These are phyloP conservation scores for Zapornia atra DNA, from an alignment of 2,113 vertebrate genomes.

Conservation along the genomic window DNA sequence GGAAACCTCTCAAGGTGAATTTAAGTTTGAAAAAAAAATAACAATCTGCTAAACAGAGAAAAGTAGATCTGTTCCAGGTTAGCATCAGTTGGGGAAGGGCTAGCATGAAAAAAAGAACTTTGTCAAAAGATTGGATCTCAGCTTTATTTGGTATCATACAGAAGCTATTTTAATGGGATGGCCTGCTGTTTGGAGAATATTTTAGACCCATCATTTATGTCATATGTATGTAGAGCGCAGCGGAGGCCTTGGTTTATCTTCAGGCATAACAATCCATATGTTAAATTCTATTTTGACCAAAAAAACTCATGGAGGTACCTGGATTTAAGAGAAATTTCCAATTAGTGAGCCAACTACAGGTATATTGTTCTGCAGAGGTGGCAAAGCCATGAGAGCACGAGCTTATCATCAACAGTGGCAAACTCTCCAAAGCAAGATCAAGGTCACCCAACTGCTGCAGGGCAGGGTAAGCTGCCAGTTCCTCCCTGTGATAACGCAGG, in stretches of 20 bases:
- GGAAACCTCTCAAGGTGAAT: background rate
- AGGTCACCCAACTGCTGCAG: background rate
- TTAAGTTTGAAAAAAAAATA: background rate
- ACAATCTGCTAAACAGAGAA: background rate
- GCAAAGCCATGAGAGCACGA: background rate
- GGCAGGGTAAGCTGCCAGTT: background rate
- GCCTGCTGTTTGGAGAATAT: background rate
- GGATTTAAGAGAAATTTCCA: background rate
- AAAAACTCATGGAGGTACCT: background rate
- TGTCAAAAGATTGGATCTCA: background rate
- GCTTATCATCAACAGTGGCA: accelerated
- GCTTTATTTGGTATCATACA: background rate
- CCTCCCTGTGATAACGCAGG: background rate
- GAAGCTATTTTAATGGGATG: background rate
- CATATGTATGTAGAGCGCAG: background rate
- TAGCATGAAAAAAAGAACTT: background rate
- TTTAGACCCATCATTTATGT: background rate
- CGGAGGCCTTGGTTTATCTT: background rate
- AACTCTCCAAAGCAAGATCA: background rate
- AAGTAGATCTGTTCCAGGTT: background rate
- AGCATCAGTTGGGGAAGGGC: background rate
- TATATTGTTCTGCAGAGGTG: background rate
- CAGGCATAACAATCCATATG: background rate
- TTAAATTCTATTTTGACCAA: background rate
- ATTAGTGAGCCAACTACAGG: background rate